Conservation (phyloP, 1,140 invertebrate species). For the Subanguina moxae region DNA sequence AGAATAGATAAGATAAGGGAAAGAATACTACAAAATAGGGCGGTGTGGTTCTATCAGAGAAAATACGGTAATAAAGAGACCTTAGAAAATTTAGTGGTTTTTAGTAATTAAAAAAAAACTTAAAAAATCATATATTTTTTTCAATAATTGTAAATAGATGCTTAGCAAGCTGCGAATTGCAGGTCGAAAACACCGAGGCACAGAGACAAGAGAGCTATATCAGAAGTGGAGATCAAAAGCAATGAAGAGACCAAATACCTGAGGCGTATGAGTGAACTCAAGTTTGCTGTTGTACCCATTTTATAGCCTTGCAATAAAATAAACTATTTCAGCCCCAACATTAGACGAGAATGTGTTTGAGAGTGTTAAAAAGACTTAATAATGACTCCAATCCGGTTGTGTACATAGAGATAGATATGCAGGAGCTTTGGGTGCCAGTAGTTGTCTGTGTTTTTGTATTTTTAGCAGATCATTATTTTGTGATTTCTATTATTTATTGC, state of each 20-base stretch:
- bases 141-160: too few relatives aligned
- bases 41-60: too few relatives aligned
- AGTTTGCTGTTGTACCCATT: slow-evolving; percentile 17
- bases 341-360: slow-evolving; percentile 10
- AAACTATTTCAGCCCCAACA: slow-evolving; percentile 14
- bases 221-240: slow-evolving; percentile 46
- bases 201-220: slow-evolving; percentile 31
- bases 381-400: not conserved
- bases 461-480: slow-evolving; percentile 1
- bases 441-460: slow-evolving; percentile 6
- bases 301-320: not conserved
- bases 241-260: slow-evolving; percentile 40
- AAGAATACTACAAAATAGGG: too few relatives aligned
- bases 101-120: too few relatives aligned
- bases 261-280: slow-evolving; percentile 43
- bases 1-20: too few relatives aligned
- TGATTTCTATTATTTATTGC: not conserved
- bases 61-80: too few relatives aligned
- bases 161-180: too few relatives aligned
- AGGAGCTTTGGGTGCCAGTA: not conserved
- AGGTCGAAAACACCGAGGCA: not conserved
- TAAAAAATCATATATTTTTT: too few relatives aligned
- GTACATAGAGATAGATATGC: slow-evolving; percentile 1
- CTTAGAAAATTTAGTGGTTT: too few relatives aligned
- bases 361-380: too few relatives aligned